Conservation (phyloP, 2,113 vertebrate genomes). For the Aldabrachelys gigantea region DNA sequence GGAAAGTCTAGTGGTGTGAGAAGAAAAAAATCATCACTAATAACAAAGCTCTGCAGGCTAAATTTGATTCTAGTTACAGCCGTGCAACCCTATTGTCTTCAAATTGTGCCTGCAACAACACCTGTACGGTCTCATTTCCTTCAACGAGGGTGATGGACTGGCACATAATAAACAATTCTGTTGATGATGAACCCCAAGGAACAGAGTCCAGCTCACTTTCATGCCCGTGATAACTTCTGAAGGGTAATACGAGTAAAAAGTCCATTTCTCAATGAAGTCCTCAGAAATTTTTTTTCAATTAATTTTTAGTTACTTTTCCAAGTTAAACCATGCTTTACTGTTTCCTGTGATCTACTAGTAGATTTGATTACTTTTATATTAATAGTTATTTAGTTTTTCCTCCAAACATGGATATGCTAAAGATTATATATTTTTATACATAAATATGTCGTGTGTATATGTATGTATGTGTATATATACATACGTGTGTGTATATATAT, state of each 20-base stretch:
- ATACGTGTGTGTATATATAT: background rate
- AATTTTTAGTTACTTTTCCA: background rate
- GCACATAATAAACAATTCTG: background rate
- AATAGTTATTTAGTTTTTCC: background rate
- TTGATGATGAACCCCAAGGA: background rate
- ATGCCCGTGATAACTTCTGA: background rate
- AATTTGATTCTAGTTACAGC: background rate
- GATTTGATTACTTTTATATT: background rate
- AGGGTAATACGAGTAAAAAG: background rate
- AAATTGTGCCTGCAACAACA: background rate
- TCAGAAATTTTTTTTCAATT: background rate
- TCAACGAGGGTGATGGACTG: background rate
- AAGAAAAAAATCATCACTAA: background rate
- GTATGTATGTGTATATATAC: too few species aligned
- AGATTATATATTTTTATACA: too few species aligned
- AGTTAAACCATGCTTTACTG: background rate
- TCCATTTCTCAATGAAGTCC: background rate
- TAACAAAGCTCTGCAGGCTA: background rate
- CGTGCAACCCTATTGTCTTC: background rate
- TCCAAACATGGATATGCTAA: background rate
- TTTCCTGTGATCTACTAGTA: background rate
- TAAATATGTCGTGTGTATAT: too few species aligned
- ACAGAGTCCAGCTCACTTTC: background rate
- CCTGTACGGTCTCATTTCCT: background rate
- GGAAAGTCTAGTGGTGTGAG: background rate